phyloP scores from a whole-genome alignment of 2,888 invertebrate species.

The Dolichomitus sp. region DNA sequence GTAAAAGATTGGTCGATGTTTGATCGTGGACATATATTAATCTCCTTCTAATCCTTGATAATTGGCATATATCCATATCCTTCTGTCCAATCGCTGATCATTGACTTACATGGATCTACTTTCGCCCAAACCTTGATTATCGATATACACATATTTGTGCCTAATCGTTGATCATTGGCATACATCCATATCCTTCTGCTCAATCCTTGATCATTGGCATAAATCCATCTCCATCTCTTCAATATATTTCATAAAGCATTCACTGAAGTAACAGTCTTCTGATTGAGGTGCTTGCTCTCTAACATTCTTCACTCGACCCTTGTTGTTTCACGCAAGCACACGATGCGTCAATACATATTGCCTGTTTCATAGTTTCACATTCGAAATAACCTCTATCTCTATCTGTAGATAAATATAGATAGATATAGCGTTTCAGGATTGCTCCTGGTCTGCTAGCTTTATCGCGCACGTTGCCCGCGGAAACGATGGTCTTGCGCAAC shows the following conservation, averaged over 20 bases:
- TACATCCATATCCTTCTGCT: too few species aligned
- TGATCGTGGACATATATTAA: neutral
- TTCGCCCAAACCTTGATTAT: too few species aligned
- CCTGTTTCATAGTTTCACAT: conserved; percentile 18
- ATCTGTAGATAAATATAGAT: conserved; percentile 28
- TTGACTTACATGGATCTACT: too few species aligned
- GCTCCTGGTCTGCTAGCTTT: conserved; percentile 29
- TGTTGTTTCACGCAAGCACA: conserved; percentile 11
- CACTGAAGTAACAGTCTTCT: neutral
- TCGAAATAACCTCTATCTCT: neutral
- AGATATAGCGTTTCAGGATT: conserved; percentile 20
- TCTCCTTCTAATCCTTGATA: neutral
- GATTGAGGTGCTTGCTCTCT: neutral
- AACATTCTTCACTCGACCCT: neutral
- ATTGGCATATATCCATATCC: too few species aligned
- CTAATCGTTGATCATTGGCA: too few species aligned
- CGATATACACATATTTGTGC: too few species aligned
- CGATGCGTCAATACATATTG: neutral
- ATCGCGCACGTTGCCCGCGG: conserved; percentile 51
- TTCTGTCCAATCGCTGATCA: too few species aligned
- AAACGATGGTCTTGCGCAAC: conserved; percentile 78
- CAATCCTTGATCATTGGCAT: too few species aligned
- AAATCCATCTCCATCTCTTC: neutral
- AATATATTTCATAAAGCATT: neutral
- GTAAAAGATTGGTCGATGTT: neutral